phyloP scores from a whole-genome alignment of 2,113 vertebrate genomes.

The Diglossa brunneiventris region DNA sequence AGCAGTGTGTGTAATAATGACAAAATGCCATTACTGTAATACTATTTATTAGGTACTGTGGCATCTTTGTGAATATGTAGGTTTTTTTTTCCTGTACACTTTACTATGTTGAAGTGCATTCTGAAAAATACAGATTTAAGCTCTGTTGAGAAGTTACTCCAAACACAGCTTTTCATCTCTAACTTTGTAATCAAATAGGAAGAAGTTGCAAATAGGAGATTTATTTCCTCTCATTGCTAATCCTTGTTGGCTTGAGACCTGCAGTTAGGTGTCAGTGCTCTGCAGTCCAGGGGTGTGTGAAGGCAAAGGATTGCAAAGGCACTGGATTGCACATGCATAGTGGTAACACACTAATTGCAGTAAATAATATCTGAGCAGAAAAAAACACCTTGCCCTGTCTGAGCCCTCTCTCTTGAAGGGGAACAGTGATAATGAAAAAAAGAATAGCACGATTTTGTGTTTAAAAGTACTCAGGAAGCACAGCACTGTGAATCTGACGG shows the following conservation, averaged over 20 bases:
- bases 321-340: background rate
- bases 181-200: background rate
- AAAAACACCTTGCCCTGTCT: background rate
- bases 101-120: background rate
- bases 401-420: background rate
- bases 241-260: background rate
- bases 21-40: background rate
- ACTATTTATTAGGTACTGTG: background rate
- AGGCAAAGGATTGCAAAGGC: background rate
- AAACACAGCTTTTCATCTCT: background rate
- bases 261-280: background rate
- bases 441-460: background rate
- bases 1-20: background rate
- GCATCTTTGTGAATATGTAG: background rate
- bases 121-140: background rate
- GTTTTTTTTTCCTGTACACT: rapidly evolving
- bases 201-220: background rate
- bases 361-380: background rate
- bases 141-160: background rate
- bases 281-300: background rate
- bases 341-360: background rate
- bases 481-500: background rate
- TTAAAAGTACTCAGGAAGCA: background rate
- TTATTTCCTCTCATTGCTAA: background rate
- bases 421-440: background rate